Percentiles rank a stretch among this genome's conserved stretches.
Conservation (phyloP, 2,113 vertebrate species). For the Xiphias gladius region DNA sequence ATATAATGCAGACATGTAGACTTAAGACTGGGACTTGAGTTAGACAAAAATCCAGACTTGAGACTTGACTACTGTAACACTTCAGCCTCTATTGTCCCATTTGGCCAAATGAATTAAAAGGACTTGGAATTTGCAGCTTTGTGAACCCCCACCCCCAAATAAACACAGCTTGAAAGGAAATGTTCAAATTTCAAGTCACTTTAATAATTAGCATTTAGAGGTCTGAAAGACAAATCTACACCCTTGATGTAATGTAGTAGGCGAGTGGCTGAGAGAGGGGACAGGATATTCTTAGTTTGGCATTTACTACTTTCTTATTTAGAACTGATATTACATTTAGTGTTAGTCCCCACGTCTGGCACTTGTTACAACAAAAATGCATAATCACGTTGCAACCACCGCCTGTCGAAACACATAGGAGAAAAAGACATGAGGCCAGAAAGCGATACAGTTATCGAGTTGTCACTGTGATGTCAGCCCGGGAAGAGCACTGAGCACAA, state of each 20-base stretch:
- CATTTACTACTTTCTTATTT: neutral
- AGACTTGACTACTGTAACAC: neutral
- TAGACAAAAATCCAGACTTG: neutral
- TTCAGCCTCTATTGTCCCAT: neutral
- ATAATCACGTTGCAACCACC: neutral
- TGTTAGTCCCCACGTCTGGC: neutral
- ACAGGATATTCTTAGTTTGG: neutral
- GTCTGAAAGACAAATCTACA: neutral
- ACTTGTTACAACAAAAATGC: neutral
- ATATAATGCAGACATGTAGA: neutral
- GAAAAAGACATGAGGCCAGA: neutral
- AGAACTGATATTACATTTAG: neutral
- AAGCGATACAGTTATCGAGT: neutral
- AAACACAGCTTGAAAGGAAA: neutral
- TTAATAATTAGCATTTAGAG: neutral
- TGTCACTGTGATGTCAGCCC: slow-evolving; percentile 39
- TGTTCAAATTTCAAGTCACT: neutral
- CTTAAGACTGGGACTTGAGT: neutral
- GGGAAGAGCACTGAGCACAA: slow-evolving; percentile 24
- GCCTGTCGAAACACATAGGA: neutral
- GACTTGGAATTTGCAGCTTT: neutral
- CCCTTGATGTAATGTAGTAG: neutral
- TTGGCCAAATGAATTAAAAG: neutral
- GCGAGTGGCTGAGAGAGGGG: neutral
- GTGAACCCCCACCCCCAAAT: neutral